phyloP scores from a whole-genome alignment of 92 coral and sea anemone genomes.

The Montipora capitata region DNA sequence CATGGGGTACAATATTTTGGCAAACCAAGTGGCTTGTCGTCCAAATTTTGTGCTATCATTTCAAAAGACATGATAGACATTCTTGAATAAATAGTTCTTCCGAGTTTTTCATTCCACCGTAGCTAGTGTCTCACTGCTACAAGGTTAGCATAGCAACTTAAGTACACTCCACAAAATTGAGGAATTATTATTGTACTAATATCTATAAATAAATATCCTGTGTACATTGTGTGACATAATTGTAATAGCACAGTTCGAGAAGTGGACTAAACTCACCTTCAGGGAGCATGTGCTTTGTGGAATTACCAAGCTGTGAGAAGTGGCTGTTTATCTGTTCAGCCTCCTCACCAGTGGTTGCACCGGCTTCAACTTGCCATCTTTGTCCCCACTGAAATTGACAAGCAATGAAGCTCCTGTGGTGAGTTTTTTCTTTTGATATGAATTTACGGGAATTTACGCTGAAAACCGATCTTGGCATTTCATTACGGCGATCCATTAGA shows the following conservation, averaged over 20 bases:
- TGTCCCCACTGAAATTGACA: slow-evolving; percentile 3
- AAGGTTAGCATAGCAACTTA: not conserved
- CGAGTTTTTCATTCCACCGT: slow-evolving; percentile 6
- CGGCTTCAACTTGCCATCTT: slow-evolving; percentile 81
- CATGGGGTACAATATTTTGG: slow-evolving; percentile 4
- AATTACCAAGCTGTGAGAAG: slow-evolving; percentile 72
- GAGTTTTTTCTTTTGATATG: too few species aligned
- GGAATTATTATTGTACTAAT: not conserved
- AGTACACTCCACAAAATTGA: not conserved
- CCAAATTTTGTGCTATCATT: slow-evolving; percentile 4
- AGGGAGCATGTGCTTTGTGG: slow-evolving; percentile 80
- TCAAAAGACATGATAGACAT: not conserved
- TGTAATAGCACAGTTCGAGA: not conserved
- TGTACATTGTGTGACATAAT: too few species aligned
- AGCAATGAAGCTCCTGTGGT: too few species aligned
- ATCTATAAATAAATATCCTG: not conserved
- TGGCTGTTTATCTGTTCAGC: slow-evolving; percentile 82
- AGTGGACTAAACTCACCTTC: slow-evolving; percentile 56
- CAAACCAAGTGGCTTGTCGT: slow-evolving; percentile 11
- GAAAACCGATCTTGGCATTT: too few species aligned
- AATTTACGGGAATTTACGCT: too few species aligned
- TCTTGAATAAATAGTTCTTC: not conserved
- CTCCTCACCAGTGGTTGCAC: slow-evolving; percentile 87
- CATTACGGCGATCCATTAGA: too few species aligned
- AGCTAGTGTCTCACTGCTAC: not conserved